Base-by-base conservation (phyloP, 2,888 invertebrate genomes). In the Melanostoma mellinum region DNA sequence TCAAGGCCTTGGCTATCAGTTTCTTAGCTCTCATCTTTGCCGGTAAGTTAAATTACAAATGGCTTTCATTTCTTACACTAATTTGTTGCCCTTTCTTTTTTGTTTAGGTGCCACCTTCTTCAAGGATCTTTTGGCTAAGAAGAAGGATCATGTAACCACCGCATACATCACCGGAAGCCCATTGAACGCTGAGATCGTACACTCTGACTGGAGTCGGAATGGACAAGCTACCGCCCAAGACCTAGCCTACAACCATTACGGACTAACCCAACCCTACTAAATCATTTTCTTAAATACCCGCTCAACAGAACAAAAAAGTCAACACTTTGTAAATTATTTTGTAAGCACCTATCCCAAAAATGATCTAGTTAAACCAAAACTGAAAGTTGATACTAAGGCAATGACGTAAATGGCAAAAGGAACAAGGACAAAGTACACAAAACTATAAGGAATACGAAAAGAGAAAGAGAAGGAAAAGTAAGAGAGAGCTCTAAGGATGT, bases 1-100 rank as follows among this genome's bases (percentile, higher is more conserved):
- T 94, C 87, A 94, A 94, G 89, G 94, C 94, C 69, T 91, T 95
- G 68, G 94, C 93, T 75, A 92, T 93, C 38, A 94, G 94, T 60
- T 88, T 94, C 53, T 91, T 94, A 85, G 94, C 94, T 36, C 91
- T 95, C 81, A 90, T 94, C 44, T 91, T 95, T 46, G 93, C 94
- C 33, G 93, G 93, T 92, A 87, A 88, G 88, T 88, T n/a, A 4
- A 2, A 36, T 20, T 48, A 30, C 20, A 20, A 20, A 20, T 20
- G 6, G 4, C 9, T 48, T 8, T 10, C n/a, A 36, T 20, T 69
- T 5, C 0, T 20, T 6, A 36, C 40, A 9, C 1, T 4, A 0
- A 9, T 1, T 0, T 9, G 32, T 6, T n/a, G 61, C 5, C 3
- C 6, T 8, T 58, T 1, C n/a, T n/a, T 32, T 9, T 10, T 36